Base-by-base conservation (phyloP, 2,797 vertebrate species). In the Clarias fuscus region DNA sequence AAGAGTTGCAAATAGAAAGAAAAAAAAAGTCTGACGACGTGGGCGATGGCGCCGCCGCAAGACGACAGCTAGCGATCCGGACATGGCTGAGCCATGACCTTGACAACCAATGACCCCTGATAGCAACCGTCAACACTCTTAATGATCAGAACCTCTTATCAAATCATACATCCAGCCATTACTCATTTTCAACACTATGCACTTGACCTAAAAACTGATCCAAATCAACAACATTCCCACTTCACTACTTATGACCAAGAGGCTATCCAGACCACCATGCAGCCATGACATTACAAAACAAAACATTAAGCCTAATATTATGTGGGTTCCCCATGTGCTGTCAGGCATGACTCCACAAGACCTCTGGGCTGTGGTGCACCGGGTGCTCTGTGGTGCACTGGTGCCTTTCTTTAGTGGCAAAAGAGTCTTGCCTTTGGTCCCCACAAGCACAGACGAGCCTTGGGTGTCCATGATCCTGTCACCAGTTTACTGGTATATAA, bases 181-280 rank as follows among this genome's bases (percentile, higher is more conserved):
- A 33, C 48, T 83, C 2, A 67, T 83, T 73, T 33, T 73, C 58
- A 62, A 75, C 37, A 65, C 40, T n/a, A 13, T 62, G 59, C 77
- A 40, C 58, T 53, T 53, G 48, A 53, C 48, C 48, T 53, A 53
- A 62, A 4, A 33, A 43, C 6, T 80, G 30, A 20, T 58, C 33
- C 24, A 80, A 80, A 59, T 59, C 75, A 13, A 10, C 59, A 20
- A 30, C 64, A 53, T 22, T 82, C 68, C 64, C 43, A 82, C 17
- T 79, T 62, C 3, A 79, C 58, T 40, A 62, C 20, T 56, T 72
- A 56, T 24, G 27, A 67, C 14, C n/a, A 75, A 72, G 24, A 59
- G 3, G 24, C 8, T 58, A 15, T 67, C 18, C 40, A 59, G 37
- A n/a, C 27, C 7, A 79, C 14, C 20, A 53, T 14, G 37, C 20